Conservation (phyloP, 1,140 invertebrate genomes). For the Lepeophtheirus salmonis region DNA sequence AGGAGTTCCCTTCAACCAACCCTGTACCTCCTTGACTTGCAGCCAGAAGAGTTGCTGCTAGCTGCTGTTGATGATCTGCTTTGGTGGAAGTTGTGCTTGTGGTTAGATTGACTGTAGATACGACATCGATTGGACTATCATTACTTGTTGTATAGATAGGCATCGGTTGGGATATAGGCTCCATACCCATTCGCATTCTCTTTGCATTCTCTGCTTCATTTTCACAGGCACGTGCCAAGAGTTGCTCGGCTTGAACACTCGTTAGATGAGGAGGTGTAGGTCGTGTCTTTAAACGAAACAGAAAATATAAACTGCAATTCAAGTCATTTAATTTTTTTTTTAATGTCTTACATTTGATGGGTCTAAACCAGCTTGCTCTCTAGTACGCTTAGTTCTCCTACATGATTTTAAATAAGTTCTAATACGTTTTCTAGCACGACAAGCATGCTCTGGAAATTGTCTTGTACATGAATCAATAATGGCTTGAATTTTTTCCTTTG, state of each 20-base stretch:
- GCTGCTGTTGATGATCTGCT: background rate
- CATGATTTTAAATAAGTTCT: constrained; percentile 89
- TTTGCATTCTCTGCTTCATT: constrained; percentile 92
- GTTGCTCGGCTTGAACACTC: constrained; percentile 84
- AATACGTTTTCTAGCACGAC: constrained; percentile 77
- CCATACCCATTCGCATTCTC: constrained; percentile 78
- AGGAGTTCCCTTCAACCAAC: constrained; percentile 18
- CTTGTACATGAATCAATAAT: constrained; percentile 89
- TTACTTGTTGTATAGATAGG: constrained; percentile 31
- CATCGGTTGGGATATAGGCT: constrained; percentile 72
- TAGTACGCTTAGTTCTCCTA: constrained; percentile 71
- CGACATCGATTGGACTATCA: constrained; percentile 20
- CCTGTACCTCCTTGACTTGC: background rate
- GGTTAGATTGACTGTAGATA: background rate
- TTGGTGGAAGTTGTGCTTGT: constrained; percentile 19
- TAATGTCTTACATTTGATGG: constrained; percentile 4
- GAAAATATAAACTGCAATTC: background rate
- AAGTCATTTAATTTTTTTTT: background rate
- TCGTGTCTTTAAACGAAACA: constrained; percentile 37
- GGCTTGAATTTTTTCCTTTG: constrained; percentile 91
- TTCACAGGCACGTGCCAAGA: constrained; percentile 81
- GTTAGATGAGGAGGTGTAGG: constrained; percentile 90
- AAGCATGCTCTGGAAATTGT: constrained; percentile 89
- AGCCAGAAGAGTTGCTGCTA: background rate
- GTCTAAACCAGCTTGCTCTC: constrained; percentile 38